Base-by-base conservation (phyloP, 1,140 invertebrate species). In the Pogonus chalceus region DNA sequence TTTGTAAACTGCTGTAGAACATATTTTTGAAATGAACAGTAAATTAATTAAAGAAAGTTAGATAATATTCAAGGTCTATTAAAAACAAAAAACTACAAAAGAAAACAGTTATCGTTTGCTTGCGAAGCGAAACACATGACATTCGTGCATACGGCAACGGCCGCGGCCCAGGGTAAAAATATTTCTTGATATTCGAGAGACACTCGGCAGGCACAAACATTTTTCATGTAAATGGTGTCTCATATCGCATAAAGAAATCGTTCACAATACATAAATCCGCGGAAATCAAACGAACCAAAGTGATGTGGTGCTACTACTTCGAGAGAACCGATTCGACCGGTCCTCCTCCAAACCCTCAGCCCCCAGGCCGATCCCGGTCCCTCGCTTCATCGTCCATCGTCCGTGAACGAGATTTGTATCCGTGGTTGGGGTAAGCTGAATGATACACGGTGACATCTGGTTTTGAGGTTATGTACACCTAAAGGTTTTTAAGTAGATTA, bases 161-260 rank as follows among this genome's bases (percentile, higher is more conserved):
- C n/a, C n/a, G n/a, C n/a, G n/a, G n/a, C n/a, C n/a, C 54, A 55
- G 57, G 35, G 52, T 49, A 61, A 65, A 65, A 62, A 69, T 69
- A 69, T 69, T 69, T 69, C 64, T 63, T 63, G 65, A 65, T 68
- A 69, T 69, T 43, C 37, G 37, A 10, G 37, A 43, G 37, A 43
- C 37, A 43, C 9, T 43, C 68, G 68, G 68, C 68, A 68, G 69
- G 62, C 62, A 61, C 62, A 68, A 67, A 68, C 68, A 70, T 70
- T 70, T 69, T 70, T 70, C 68, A 70, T 70, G 68, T 70, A 70
- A 70, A 70, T 70, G 68, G 68, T 68, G 68, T 69, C 68, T 65
- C 66, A 69, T 70, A 70, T 70, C 66, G 67, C 68, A 70, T 68
- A 69, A 69, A 67, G 66, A 67, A 65, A 68, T 69, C 68, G 68